These are phyloP conservation scores for Ichneumon xanthorius DNA, from an alignment of 2,888 invertebrate species.

Conservation along the genomic window DNA sequence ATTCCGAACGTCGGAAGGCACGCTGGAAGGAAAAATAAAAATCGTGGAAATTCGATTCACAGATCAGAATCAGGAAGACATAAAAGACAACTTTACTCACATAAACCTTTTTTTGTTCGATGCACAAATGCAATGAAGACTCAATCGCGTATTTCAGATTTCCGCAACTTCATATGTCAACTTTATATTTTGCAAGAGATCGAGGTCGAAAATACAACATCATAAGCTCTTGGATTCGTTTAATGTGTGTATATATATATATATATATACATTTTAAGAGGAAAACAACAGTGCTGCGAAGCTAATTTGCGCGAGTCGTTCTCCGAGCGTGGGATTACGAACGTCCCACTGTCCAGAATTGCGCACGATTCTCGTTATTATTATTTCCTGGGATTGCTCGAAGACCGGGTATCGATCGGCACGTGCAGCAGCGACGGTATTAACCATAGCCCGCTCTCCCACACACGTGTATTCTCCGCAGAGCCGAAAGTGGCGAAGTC, in stretches of 20 bases:
- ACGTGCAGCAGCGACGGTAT: constrained; percentile 50
- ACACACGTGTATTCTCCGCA: background rate
- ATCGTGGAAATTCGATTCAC: background rate
- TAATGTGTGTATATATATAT: too few species aligned
- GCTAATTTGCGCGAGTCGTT: background rate
- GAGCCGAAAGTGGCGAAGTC: background rate
- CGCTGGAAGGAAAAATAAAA: background rate
- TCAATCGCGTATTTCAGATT: background rate
- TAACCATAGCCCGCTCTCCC: constrained; percentile 16
- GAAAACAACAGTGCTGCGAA: background rate
- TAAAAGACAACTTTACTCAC: background rate
- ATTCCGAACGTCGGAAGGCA: background rate
- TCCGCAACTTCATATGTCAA: background rate
- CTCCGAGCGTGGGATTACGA: constrained; percentile 31
- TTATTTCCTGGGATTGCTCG: constrained; percentile 58
- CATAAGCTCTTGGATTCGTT: too few species aligned
- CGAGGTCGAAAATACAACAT: background rate
- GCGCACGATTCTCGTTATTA: constrained; percentile 54
- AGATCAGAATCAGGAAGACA: background rate
- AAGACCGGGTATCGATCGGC: constrained; percentile 62
- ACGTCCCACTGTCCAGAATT: constrained; percentile 54
- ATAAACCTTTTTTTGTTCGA: background rate
- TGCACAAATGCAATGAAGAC: background rate
- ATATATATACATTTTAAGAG: background rate
- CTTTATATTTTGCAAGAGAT: background rate